A percentile compares a stretch with the other conserved stretches of the same genome.
phyloP scores from a whole-genome alignment of 2,888 invertebrate genomes.

The Theristus sp. region DNA sequence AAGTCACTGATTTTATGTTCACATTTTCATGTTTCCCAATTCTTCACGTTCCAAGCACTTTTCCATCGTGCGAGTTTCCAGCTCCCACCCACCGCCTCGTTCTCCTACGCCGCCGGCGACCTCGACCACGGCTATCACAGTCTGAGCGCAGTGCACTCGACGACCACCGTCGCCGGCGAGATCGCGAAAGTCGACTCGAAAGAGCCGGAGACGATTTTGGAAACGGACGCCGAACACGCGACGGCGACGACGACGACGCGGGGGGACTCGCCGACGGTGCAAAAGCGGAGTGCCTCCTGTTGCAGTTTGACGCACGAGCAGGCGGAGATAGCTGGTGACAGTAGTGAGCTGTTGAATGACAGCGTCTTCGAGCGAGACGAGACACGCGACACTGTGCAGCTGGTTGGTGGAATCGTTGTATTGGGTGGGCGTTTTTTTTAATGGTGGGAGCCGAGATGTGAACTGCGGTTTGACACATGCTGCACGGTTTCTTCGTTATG shows the following conservation, averaged over 20 bases:
- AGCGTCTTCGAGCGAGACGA: background rate
- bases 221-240: too few species aligned
- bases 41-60: too few species aligned
- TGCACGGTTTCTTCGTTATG: too few species aligned
- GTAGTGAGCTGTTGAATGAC: background rate
- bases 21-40: too few species aligned
- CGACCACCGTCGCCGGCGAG: conserved; percentile 65
- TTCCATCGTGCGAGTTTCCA: too few species aligned
- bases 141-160: conserved; percentile 34
- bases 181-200: background rate
- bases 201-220: too few species aligned
- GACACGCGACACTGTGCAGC: background rate
- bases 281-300: background rate
- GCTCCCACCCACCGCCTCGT: too few species aligned
- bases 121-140: background rate
- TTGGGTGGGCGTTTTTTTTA: background rate
- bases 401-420: background rate
- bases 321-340: background rate
- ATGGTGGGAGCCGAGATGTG: too few species aligned
- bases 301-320: background rate
- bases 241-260: too few species aligned
- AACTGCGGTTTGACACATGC: too few species aligned
- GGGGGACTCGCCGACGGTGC: background rate
- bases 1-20: too few species aligned
- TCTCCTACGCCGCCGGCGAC: too few species aligned